Evolutionary conservation across 2,797 vertebrate species (phyloP).

Genomic region (Chloroceryle amazona): DNA sequence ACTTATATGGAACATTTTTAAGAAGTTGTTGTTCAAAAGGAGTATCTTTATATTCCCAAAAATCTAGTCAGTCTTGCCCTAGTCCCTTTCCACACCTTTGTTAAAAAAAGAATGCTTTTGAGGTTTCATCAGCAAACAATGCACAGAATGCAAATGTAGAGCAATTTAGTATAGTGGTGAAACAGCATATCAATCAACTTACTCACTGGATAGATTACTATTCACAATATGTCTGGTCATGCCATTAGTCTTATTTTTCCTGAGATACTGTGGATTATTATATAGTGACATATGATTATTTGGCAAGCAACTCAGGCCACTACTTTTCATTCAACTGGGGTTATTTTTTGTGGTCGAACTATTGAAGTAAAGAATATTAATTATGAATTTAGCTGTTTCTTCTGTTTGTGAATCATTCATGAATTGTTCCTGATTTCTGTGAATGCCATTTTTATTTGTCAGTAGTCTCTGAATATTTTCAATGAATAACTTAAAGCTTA

Average conservation of each 20-base stretch:
- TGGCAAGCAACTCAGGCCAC: not conserved
- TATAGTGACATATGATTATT: not conserved
- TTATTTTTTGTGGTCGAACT: not conserved
- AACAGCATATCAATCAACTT: not conserved
- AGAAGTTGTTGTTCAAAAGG: not conserved
- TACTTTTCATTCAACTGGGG: not conserved
- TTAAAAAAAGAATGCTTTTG: not conserved
- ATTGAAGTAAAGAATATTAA: constrained; percentile 32
- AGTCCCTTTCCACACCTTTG: not conserved
- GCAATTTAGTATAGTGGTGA: not conserved
- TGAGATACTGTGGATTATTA: not conserved
- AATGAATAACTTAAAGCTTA: not conserved
- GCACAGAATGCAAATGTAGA: not conserved
- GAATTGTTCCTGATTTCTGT: constrained; percentile 7
- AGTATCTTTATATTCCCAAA: not conserved
- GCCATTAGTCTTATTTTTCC: not conserved
- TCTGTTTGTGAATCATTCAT: constrained; percentile 51
- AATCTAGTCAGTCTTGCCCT: not conserved
- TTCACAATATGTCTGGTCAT: not conserved
- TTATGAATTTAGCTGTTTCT: constrained; percentile 7
- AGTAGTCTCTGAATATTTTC: constrained; percentile 7
- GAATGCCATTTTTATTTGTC: constrained; percentile 30
- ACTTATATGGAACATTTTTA: not conserved
- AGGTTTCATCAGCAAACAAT: not conserved
- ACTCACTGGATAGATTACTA: not conserved